Evolutionary conservation across 2,888 invertebrate genomes (phyloP), one percentile per base, ranked within the genome.

Genomic region (Elysia crispata): DNA sequence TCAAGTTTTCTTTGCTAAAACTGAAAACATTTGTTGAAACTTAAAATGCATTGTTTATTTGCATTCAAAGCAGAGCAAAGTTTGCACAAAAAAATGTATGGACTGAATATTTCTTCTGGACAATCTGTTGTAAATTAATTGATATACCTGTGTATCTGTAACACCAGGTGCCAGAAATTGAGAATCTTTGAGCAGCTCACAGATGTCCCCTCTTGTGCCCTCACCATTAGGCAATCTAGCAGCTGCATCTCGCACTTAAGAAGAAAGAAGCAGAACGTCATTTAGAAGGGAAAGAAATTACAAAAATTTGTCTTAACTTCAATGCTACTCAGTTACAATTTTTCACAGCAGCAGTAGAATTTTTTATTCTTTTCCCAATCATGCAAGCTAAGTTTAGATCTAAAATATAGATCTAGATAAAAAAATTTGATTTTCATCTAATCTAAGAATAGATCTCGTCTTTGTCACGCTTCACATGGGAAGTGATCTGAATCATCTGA

Each of bases 161-260:
- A 91, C 90, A 30, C 91, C 92, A 13, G 92, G 92, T 1, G 93
- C 92, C 62, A 94, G 85, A 84, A 95, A 95, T 87, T 95, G 95
- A 0, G 95, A 95, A 88, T 95, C 95, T 86, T 95, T 95, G 76
- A 98, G 93, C 82, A 98, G 93, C 87, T 97, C 97, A 88, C 97
- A 96, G 78, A 98, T 97, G 89, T 98, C 97, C 0, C 96, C 95
- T 0, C 97, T 93, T 0, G 97, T 97, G 20, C 97, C 98, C 93
- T 98, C 97, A 0, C 98, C 98, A 91, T 98, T 98, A 0, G 98
- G 98, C 86, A 98, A 93, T 28, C 98, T 94, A 0, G 98, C 97
- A 0, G 97, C 96, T 0, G 98, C 97, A 93, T 98, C 98, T 54
- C 98, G 94, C n/a, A 98, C 97, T 92, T 84, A 49, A 83, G 83